Base-by-base conservation (phyloP, 2,888 invertebrate genomes). In the Folsomia candida region DNA sequence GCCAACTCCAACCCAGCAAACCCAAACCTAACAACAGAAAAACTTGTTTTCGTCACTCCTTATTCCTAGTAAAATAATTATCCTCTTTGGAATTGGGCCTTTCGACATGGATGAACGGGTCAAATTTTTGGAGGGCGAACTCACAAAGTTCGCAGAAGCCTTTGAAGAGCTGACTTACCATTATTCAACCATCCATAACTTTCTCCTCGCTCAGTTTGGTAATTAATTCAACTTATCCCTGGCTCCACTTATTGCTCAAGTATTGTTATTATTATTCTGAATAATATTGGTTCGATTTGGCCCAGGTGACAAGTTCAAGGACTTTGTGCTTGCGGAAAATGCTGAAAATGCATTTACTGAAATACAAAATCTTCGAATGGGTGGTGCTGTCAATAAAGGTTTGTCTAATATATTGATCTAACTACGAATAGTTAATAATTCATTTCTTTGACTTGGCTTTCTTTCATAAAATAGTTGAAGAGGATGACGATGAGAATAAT, bases 181-280 rank as follows among this genome's bases (percentile, higher is more conserved):
- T 20, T 54, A 54, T 22, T 20, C 54, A 14, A 26, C 28, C 28
- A 60, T 65, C 51, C 68, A 26, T 54, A 68, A 20, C 61, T 64
- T 29, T 51, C 62, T 54, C 20, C 64, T 20, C 24, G 29, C n/a
- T 37, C 28, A 61, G 4, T 61, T 61, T 28, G 61, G 61, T 61
- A 61, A 28, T 54, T 54, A 54, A 14, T 6, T 37, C 37, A 14
- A 37, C 37, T 14, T 37, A 37, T 14, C 37, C n/a, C n/a, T n/a
- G n/a, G n/a, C n/a, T n/a, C n/a, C n/a, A n/a, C n/a, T n/a, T n/a
- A 37, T 37, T 37, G 14, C 14, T 37, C 37, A 9, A 37, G 6
- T 14, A 37, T 37, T 37, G 6, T 9, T 61, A n/a, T 22, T 26
- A 22, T 61, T 20, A 3, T 61, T n/a, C 61, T 25, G 26, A 9